These are phyloP conservation scores for Terrapene triunguis DNA, from an alignment of 2,113 vertebrate genomes.

Conservation along the genomic window DNA sequence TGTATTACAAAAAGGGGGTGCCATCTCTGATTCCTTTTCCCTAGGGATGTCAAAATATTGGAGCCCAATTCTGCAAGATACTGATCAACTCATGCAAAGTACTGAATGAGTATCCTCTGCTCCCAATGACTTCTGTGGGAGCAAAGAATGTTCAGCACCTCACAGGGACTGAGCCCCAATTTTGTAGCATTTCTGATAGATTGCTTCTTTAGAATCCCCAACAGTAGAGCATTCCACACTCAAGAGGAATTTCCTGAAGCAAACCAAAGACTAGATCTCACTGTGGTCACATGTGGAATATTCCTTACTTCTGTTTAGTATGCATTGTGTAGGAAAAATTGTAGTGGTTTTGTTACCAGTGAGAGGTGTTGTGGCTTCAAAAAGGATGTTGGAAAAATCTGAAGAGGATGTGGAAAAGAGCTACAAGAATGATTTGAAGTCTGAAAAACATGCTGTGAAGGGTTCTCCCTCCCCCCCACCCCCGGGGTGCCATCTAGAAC, in stretches of 20 bases:
- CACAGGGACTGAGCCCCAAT: not conserved
- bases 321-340: not conserved
- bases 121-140: not conserved
- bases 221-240: not conserved
- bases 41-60: no score
- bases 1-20: not conserved
- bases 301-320: not conserved
- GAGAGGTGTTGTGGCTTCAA: not conserved
- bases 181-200: not conserved
- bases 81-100: not conserved
- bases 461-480: no score
- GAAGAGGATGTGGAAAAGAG: not conserved
- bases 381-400: not conserved
- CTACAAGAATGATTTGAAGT: not conserved
- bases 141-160: not conserved
- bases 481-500: no score
- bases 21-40: not conserved
- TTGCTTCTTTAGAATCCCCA: not conserved
- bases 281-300: not conserved
- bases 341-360: not conserved
- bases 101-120: not conserved
- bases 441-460: not conserved
- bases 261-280: not conserved
- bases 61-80: not conserved
- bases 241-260: not conserved